Evolutionary conservation across 2,113 vertebrate species (phyloP), one percentile per base, ranked within the genome.

Genomic region (Lophotis ruficrista): DNA sequence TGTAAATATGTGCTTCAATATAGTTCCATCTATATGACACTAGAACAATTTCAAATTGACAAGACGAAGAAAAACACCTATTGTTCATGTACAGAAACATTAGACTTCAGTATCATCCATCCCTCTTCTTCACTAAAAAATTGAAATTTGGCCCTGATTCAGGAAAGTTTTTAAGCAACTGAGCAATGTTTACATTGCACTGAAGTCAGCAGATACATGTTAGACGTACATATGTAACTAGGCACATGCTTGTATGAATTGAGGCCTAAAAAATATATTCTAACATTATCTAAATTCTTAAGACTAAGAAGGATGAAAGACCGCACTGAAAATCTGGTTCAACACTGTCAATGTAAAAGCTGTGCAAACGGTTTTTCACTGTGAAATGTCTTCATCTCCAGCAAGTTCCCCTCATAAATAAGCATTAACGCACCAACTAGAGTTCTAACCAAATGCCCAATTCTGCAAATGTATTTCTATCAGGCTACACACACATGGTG

Each of bases 1-100:
- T 82, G 9, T 41, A 93, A 81, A 25, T 83, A 80, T 93, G 93
- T 96, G 92, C 96, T 96, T 97, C 82, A 58, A 35, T 73, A 86
- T 35, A 80, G 14, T 57, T 80, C 25, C 60, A 50, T 83, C 61
- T 57, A 4, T 19, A 84, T 27, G 28, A 60, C 19, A 85, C 76
- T 35, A 51, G 83, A 78, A 93, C 45, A 0, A 89, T 68, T 78
- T 76, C 12, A 60, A 87, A 90, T 33, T 61, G 76, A 93, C 56
- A 87, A 73, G 28, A 78, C 64, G 61, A 96, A 81, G 66, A 80
- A 76, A 92, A 90, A 88, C 85, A 92, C 51, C 50, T 65, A 38
- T 21, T 73, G 47, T 45, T 89, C 65, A 61, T 12, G 9, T 27
- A 72, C 31, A 76, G 31, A 88, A 87, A 88, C 81, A 56, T 47